Evolutionary conservation across 2,113 vertebrate species (phyloP).

Genomic region (Lota lota): DNA sequence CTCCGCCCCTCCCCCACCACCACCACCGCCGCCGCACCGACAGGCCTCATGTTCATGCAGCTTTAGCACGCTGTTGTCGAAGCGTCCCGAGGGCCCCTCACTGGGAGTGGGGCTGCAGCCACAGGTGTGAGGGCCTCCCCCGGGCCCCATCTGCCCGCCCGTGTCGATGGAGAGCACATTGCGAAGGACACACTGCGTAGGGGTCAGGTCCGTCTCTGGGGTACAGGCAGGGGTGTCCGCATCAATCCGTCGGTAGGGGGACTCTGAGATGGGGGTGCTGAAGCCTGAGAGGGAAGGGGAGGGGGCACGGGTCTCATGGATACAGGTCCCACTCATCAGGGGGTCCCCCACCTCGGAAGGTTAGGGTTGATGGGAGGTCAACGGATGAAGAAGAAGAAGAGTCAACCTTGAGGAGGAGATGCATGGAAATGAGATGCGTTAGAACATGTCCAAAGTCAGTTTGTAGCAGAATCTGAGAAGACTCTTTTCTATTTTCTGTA

Average conservation of each 20-base stretch:
- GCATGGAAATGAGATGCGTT: slow-evolving; percentile 10
- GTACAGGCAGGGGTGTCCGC: slow-evolving; percentile 86
- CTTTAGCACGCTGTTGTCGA: slow-evolving; percentile 90
- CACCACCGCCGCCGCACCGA: slow-evolving; percentile 62
- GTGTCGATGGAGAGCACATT: slow-evolving; percentile 86
- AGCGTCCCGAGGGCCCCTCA: slow-evolving; percentile 81
- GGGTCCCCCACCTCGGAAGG: slow-evolving; percentile 66
- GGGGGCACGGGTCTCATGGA: slow-evolving; percentile 88
- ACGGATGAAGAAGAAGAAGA: slow-evolving; percentile 24
- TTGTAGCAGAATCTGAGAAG: neutral
- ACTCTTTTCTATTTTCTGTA: too few relatives aligned
- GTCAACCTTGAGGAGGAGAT: slow-evolving; percentile 38
- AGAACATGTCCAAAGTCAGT: neutral
- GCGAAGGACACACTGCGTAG: slow-evolving; percentile 91
- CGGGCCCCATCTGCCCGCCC: slow-evolving; percentile 54
- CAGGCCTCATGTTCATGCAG: slow-evolving; percentile 83
- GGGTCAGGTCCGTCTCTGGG: slow-evolving; percentile 89
- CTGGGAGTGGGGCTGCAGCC: slow-evolving; percentile 80
- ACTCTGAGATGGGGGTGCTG: slow-evolving; percentile 82
- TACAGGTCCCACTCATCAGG: slow-evolving; percentile 82
- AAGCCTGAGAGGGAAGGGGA: slow-evolving; percentile 91
- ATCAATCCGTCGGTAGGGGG: slow-evolving; percentile 83
- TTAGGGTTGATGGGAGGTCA: slow-evolving; percentile 54
- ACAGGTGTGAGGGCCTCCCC: slow-evolving; percentile 29
- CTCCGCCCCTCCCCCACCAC: slow-evolving; percentile 58